phyloP scores from a whole-genome alignment of 1,140 invertebrate genomes.

The Paraescarpia echinospica region DNA sequence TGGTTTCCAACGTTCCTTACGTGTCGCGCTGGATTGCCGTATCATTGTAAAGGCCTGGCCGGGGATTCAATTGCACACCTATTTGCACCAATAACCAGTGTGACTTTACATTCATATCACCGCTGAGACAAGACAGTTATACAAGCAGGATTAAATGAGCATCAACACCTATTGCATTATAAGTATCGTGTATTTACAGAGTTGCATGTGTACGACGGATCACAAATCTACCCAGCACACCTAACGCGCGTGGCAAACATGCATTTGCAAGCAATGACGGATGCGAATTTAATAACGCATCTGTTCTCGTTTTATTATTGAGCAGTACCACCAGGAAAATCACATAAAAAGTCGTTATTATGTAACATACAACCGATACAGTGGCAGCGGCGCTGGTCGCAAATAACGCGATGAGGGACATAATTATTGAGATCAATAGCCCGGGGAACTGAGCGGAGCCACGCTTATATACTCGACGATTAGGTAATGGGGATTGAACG shows the following conservation, averaged over 20 bases:
- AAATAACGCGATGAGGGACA: background rate
- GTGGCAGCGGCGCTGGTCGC: background rate
- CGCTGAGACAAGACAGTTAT: background rate
- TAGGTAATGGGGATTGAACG: too few relatives aligned
- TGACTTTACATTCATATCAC: background rate
- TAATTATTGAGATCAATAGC: too few relatives aligned
- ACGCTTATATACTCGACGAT: too few relatives aligned
- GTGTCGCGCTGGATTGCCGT: background rate
- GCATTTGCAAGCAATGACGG: background rate
- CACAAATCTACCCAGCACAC: background rate
- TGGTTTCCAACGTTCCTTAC: background rate
- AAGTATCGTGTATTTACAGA: background rate
- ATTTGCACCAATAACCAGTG: slow-evolving; percentile 5
- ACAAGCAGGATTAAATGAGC: background rate
- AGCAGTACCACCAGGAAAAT: background rate
- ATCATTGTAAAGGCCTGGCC: background rate
- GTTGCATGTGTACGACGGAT: background rate
- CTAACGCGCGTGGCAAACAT: background rate
- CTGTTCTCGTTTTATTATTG: background rate
- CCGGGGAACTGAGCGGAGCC: too few relatives aligned
- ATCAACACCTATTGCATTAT: background rate
- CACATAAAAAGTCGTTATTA: background rate
- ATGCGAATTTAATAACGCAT: background rate
- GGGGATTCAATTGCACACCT: background rate
- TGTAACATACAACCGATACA: background rate